Conservation (phyloP, 2,888 invertebrate genomes). For the Deilephila porcellus region DNA sequence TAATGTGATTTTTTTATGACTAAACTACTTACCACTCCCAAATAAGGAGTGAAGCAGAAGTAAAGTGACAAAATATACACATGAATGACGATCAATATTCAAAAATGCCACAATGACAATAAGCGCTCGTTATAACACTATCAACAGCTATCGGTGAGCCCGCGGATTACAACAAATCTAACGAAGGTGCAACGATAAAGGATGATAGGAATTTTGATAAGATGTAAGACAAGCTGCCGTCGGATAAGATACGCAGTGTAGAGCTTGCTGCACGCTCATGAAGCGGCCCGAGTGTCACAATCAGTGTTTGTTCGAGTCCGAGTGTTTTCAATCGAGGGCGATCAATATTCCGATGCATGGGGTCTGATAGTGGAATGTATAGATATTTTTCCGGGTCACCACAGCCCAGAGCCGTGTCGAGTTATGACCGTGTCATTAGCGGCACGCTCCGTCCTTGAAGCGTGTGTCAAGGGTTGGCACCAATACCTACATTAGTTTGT, state of each 20-base stretch:
- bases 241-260: constrained; percentile 28
- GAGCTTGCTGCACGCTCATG: constrained; percentile 1
- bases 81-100: background rate
- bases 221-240: constrained; percentile 15
- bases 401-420: constrained; percentile 16
- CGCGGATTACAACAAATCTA: constrained; percentile 30
- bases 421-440: constrained; percentile 48
- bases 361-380: constrained; percentile 40
- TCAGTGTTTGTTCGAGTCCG: no score
- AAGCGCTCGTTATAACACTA: constrained; percentile 21
- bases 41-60: background rate
- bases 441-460: constrained; percentile 51
- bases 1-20: background rate
- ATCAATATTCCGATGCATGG: constrained; percentile 36
- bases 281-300: constrained; percentile 1
- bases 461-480: constrained; percentile 49
- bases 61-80: background rate
- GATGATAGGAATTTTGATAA: constrained; percentile 27
- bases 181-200: constrained; percentile 31
- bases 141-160: constrained; percentile 26
- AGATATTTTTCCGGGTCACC: constrained; percentile 34
- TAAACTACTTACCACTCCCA: background rate
- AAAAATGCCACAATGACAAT: background rate
- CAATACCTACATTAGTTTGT: constrained; percentile 39
- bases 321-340: constrained; percentile 25